These are phyloP conservation scores for Nephrotoma flavescens DNA, from an alignment of 2,888 invertebrate genomes.

Conservation along the genomic window DNA sequence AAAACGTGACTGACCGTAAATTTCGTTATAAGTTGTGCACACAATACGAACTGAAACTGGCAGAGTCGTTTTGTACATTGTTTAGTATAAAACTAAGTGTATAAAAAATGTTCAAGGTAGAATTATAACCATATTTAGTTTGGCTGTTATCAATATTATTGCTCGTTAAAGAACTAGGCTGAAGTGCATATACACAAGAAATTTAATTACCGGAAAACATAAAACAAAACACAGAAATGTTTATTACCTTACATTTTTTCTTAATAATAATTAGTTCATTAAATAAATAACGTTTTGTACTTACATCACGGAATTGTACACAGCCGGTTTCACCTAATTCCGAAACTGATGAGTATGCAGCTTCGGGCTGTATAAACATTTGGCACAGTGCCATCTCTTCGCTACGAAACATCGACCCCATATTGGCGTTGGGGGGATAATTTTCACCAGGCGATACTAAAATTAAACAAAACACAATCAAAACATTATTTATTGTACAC, in stretches of 20 bases:
- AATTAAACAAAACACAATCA: not conserved
- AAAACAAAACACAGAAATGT: not conserved
- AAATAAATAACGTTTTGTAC: slow-evolving; percentile 25
- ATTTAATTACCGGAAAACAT: not conserved
- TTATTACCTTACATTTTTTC: not conserved
- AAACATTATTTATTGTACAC: not conserved
- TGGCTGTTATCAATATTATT: not conserved
- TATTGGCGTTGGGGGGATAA: slow-evolving; percentile 26
- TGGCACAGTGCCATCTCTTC: slow-evolving; percentile 88
- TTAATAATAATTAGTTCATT: slow-evolving; percentile 19
- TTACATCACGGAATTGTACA: slow-evolving; percentile 91
- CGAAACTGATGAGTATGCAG: slow-evolving; percentile 85
- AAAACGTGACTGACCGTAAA: no score
- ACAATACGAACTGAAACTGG: no score
- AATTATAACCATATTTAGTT: not conserved
- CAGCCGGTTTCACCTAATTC: slow-evolving; percentile 88
- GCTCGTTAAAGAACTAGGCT: not conserved
- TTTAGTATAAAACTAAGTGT: no score
- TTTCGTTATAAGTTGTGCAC: no score
- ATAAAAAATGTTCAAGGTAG: not conserved
- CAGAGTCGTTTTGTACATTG: no score
- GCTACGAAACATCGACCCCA: slow-evolving; percentile 76
- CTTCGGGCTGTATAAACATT: slow-evolving; percentile 90
- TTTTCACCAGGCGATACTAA: slow-evolving; percentile 10
- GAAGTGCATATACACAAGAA: not conserved